phyloP scores from a whole-genome alignment of 2,888 invertebrate species.

The Apotomis turbidana region DNA sequence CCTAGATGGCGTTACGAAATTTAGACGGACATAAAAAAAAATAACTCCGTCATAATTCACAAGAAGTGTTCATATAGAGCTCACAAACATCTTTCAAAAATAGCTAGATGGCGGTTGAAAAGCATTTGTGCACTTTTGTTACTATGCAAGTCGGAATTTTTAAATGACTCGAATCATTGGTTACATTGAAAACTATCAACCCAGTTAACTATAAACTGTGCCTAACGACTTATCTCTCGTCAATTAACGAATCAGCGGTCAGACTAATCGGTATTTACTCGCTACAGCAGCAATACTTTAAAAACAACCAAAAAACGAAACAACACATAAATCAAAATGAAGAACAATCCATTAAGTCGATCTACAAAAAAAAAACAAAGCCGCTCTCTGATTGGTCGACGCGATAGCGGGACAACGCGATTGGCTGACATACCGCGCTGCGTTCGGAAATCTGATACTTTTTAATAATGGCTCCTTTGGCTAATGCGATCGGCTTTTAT shows the following conservation, averaged over 20 bases:
- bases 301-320: constrained; percentile 49
- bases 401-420: constrained; percentile 65
- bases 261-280: constrained; percentile 41
- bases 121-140: too few relatives aligned
- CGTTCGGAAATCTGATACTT: constrained; percentile 82
- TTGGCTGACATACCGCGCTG: constrained; percentile 68
- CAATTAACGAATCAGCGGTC: constrained; percentile 31
- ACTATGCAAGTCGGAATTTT: too few relatives aligned
- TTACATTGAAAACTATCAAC: background rate
- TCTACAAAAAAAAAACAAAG: constrained; percentile 72
- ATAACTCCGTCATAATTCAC: too few relatives aligned
- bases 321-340: constrained; percentile 78
- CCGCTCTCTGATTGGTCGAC: constrained; percentile 67
- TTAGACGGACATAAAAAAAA: too few relatives aligned
- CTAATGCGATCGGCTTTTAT: constrained; percentile 81
- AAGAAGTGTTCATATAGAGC: too few relatives aligned
- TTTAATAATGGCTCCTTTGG: constrained; percentile 83
- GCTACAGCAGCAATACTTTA: constrained; percentile 46
- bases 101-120: too few relatives aligned
- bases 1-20: too few relatives aligned
- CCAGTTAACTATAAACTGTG: background rate
- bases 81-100: too few relatives aligned
- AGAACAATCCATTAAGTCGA: constrained; percentile 81
- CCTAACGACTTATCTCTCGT: constrained; percentile 12
- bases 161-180: background rate